Base-by-base conservation (phyloP, 1,140 invertebrate species). In the Drosophila melanica region DNA sequence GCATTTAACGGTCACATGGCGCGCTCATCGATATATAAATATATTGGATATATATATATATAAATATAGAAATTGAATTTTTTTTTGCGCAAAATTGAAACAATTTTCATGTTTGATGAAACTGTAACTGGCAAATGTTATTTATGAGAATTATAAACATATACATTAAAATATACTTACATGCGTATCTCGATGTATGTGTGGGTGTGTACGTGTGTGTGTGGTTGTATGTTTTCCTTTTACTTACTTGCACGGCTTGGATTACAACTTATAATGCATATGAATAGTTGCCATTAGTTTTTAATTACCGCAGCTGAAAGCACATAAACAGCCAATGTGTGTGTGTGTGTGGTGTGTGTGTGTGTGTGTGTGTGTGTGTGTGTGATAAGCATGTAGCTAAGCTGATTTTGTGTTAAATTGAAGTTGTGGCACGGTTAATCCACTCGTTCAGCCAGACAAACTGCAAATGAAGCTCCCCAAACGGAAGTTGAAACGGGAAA, bases 21-120 rank as follows among this genome's bases (percentile, higher is more conserved):
- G 50, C 54, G 79, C 42, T 51, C 51, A 65, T 60, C 67, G 50
- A 59, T 65, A 59, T 63, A 48, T 48, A 12, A 27, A 3, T 48
- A 27, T n/a, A 48, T n/a, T 27, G 5, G 3, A 48, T 48, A 48
- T 48, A 23, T 0, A 27, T 27, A 27, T 27, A 27, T 27, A 27
- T 23, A 23, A 2, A 23, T 23, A 23, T 27, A 27, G 27, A 27
- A 27, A 27, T 70, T 69, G 47, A 64, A 16, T 16, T 48, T 57
- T 59, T 16, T 48, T 57, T 59, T 58, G 33, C 30, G 35, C 51
- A 68, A 58, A 68, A 66, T 65, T 51, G 68, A 84, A 84, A 84
- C 64, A 86, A 81, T 85, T 85, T 85, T 81, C 74, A 80, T 85
- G 81, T 84, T n/a, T n/a, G n/a, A n/a, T n/a, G n/a, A n/a, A n/a